Percentiles rank a stretch among this genome's conserved stretches.
Conservation (phyloP, 2,113 vertebrate species). For the Phyllostomus hastatus region DNA sequence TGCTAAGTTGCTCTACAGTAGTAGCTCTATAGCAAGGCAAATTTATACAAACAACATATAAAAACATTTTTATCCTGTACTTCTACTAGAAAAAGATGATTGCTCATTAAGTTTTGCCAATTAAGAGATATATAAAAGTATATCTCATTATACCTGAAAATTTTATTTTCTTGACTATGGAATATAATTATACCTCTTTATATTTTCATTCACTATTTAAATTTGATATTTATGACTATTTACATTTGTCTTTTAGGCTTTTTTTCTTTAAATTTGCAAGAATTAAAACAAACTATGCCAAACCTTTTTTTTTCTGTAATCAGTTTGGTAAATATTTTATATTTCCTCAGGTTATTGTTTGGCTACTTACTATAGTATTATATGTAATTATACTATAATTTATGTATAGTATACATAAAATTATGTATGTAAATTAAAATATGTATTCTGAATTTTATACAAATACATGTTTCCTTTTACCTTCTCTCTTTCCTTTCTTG, state of each 20-base stretch:
- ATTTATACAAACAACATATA: not conserved
- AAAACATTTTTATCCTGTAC: not conserved
- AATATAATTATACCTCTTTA: not conserved
- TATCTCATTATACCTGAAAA: not conserved
- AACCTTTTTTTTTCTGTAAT: not conserved
- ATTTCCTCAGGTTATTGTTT: not conserved
- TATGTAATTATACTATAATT: not conserved
- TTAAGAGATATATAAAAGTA: not conserved
- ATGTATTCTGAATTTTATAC: not conserved
- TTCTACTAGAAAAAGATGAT: not conserved
- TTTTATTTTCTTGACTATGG: not conserved
- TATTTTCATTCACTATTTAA: not conserved
- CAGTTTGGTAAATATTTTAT: not conserved
- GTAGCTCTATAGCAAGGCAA: not conserved
- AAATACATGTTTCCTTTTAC: not conserved
- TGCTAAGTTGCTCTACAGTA: not conserved
- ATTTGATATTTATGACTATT: not conserved
- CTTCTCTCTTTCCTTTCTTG: not conserved
- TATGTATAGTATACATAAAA: not conserved
- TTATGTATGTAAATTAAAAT: not conserved
- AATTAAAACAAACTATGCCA: not conserved
- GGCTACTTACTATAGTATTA: not conserved
- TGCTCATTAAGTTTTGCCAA: not conserved
- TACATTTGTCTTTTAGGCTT: not conserved
- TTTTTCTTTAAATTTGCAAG: not conserved